Conservation (phyloP, 2,797 vertebrate genomes). For the Limosa lapponica region DNA sequence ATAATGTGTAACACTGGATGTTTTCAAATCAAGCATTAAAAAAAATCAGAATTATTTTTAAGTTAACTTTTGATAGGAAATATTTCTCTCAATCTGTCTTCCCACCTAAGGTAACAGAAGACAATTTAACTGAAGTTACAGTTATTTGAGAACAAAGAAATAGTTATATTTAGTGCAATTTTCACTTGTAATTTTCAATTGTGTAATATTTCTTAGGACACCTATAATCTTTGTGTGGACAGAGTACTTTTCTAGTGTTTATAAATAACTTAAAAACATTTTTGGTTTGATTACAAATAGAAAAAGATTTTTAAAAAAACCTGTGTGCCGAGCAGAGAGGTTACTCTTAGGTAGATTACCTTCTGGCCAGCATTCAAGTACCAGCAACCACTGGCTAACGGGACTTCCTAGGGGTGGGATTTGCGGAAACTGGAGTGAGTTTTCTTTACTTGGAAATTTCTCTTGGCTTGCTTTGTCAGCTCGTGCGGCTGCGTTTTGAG, state of each 20-base stretch:
- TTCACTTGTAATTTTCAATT: not conserved
- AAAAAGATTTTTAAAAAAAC: not conserved
- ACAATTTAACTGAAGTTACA: not conserved
- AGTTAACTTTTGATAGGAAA: not conserved
- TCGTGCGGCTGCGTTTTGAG: not conserved
- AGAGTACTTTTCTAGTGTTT: not conserved
- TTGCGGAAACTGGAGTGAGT: not conserved
- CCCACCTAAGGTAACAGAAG: not conserved
- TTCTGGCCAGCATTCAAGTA: not conserved
- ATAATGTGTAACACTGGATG: not conserved
- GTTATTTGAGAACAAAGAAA: not conserved
- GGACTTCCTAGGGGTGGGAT: not conserved
- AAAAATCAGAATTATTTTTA: not conserved
- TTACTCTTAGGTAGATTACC: not conserved
- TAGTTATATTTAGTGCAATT: not conserved
- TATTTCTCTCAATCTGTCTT: not conserved
- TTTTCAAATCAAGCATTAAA: not conserved
- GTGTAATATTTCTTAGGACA: not conserved
- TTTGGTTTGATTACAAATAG: not conserved
- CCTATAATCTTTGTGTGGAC: not conserved
- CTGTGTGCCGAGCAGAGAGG: rapidly evolving
- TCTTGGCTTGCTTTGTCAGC: not conserved
- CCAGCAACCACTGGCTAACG: not conserved
- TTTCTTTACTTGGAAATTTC: not conserved
- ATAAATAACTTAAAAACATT: not conserved